Evolutionary conservation across 2,797 vertebrate species (phyloP).

Genomic region (Melanogrammus aeglefinus): DNA sequence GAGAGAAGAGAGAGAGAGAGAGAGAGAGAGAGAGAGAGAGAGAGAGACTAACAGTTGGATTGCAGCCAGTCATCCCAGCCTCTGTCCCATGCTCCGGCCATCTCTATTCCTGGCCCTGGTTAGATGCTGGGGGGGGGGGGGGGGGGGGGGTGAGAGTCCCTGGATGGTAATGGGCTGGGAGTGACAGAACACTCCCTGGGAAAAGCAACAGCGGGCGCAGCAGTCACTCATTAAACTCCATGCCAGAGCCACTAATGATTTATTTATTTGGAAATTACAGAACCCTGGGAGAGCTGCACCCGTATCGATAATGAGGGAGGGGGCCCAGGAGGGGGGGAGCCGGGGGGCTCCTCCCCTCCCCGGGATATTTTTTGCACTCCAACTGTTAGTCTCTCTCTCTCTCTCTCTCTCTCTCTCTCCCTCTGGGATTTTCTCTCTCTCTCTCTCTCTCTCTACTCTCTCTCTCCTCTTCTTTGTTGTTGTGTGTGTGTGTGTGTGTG

Average conservation of each 20-base stretch:
- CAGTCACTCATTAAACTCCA: slow-evolving; percentile 64
- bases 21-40: too few species aligned
- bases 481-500: too few species aligned
- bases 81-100: not conserved
- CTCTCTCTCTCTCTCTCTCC: too few species aligned
- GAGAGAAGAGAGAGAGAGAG: too few species aligned
- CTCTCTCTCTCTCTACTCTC: too few species aligned
- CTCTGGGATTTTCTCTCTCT: too few species aligned
- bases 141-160: slow-evolving; percentile 44
- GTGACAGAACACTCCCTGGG: slow-evolving; percentile 47
- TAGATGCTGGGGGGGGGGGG: slow-evolving; percentile 36
- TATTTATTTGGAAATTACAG: slow-evolving; percentile 73
- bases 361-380: too few species aligned
- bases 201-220: slow-evolving; percentile 40
- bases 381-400: too few species aligned
- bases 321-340: slow-evolving; percentile 28
- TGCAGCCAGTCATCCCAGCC: not conserved
- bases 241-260: slow-evolving; percentile 63
- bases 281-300: slow-evolving; percentile 57
- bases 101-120: not conserved
- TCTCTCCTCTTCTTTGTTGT: too few species aligned
- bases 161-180: slow-evolving; percentile 62
- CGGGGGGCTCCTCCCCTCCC: too few species aligned
- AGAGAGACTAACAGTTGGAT: too few species aligned
- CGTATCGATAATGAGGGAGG: slow-evolving; percentile 63